phyloP scores from a whole-genome alignment of 2,797 vertebrate genomes.

The Enteromius thamalakanensis region DNA sequence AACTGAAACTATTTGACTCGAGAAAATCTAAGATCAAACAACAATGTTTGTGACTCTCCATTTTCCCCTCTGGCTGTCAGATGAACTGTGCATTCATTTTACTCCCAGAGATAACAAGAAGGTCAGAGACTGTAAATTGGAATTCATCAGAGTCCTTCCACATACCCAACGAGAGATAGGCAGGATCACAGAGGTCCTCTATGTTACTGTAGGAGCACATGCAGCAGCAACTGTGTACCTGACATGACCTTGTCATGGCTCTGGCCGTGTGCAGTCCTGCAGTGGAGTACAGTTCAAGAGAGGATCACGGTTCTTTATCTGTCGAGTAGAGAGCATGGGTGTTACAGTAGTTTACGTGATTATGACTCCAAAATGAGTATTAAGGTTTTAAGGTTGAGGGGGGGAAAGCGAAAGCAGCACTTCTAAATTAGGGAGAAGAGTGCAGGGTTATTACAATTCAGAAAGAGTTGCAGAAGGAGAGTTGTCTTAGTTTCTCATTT shows the following conservation, averaged over 20 bases:
- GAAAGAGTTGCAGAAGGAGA: neutral
- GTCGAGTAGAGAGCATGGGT: neutral
- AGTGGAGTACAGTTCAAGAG: neutral
- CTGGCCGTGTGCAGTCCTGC: neutral
- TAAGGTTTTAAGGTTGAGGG: neutral
- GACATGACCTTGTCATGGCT: slow-evolving; percentile 50
- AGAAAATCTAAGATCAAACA: slow-evolving; percentile 52
- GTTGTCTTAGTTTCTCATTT: slow-evolving; percentile 8
- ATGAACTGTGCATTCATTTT: slow-evolving; percentile 41
- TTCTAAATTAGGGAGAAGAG: neutral
- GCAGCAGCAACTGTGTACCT: slow-evolving; percentile 8
- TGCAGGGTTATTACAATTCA: neutral
- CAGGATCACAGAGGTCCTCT: slow-evolving; percentile 25
- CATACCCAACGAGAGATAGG: neutral
- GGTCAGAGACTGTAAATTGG: slow-evolving; percentile 55
- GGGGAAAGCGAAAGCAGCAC: neutral
- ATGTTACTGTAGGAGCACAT: slow-evolving; percentile 23
- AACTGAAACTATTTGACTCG: slow-evolving; percentile 24
- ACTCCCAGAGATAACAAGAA: slow-evolving; percentile 50
- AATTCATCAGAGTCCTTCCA: slow-evolving; percentile 41
- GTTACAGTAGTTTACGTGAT: neutral
- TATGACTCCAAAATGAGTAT: neutral
- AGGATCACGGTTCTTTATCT: neutral
- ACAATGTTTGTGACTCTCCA: slow-evolving; percentile 39
- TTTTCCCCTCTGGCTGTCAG: slow-evolving; percentile 38